Percentiles rank a stretch among this genome's conserved stretches.
These are phyloP conservation scores for Cyphomyrus discorhynchus DNA, from an alignment of 2,113 vertebrate genomes.

Conservation along the genomic window DNA sequence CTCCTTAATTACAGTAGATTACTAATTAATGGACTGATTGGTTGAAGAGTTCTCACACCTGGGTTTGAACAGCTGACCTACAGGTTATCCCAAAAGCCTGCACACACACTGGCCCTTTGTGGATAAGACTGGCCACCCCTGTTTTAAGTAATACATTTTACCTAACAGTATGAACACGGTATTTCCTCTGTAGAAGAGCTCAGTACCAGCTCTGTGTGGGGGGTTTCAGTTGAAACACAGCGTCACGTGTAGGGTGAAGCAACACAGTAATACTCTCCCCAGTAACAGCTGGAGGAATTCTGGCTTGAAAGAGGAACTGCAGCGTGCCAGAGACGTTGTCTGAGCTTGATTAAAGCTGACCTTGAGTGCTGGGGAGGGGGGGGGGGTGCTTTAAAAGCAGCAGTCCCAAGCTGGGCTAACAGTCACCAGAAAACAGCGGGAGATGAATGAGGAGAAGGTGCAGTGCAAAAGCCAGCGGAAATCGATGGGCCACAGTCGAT, in stretches of 20 bases:
- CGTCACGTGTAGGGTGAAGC: not conserved
- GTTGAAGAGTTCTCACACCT: no score
- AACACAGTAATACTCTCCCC: not conserved
- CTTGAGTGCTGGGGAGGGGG: constrained; percentile 35
- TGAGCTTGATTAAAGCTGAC: constrained; percentile 47
- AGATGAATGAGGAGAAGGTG: constrained; percentile 37
- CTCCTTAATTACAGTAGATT: no score
- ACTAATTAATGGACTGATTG: no score
- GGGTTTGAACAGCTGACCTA: no score
- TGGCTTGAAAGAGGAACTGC: constrained; percentile 14
- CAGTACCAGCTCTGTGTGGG: not conserved
- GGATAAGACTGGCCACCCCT: no score
- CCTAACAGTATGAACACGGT: not conserved
- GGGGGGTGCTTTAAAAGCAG: constrained; percentile 35
- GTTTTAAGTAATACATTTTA: not conserved
- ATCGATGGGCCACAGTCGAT: constrained; percentile 55
- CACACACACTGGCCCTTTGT: no score
- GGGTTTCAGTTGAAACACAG: not conserved
- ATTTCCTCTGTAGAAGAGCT: not conserved
- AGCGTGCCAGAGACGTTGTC: constrained; percentile 30
- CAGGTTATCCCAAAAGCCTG: no score
- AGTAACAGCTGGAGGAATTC: constrained; percentile 6
- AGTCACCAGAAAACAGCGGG: constrained; percentile 42
- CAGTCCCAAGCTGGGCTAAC: constrained; percentile 30
- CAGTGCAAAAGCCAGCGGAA: constrained; percentile 46